Base-by-base conservation (phyloP, 2,888 invertebrate species). In the Malacosoma neustria region DNA sequence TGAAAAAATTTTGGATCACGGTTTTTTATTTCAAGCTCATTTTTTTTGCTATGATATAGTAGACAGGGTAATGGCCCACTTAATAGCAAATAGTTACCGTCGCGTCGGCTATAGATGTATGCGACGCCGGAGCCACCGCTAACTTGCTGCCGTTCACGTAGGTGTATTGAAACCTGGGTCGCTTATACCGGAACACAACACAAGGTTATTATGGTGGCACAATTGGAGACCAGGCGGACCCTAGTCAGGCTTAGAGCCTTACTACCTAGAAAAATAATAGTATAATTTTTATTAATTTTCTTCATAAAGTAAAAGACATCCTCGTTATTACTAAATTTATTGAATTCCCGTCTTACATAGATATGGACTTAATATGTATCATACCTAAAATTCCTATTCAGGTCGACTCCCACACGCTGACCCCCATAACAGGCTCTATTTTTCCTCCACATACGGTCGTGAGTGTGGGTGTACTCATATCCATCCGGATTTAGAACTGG, bases 401-500 rank as follows among this genome's bases (percentile, higher is more conserved):
- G 87, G 72, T 96, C 95, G 0, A 92, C 91, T 2, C 95, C 95
- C 0, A 89, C 87, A 57, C 93, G 92, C 2, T 88, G 84, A 30
- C 89, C 90, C 0, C 81, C 81, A 36, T 88, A 87, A 32, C 75
- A 80, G 0, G 79, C 80, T 34, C 92, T 84, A 58, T 93, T 94
- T 60, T 94, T 94, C 36, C 94, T 87, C 96, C 96, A 97, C 63
- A 96, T 81, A 22, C 96, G 87, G 58, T 95, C 93, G n/a, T 82
- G 86, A 0, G 89, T 90, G 65, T 95, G 95, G 0, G 94, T 90
- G 65, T 93, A 93, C 60, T 94, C 95, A 65, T 97, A 97, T n/a
- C 97, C 95, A 65, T 97, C 94, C 11, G 95, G 95, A 76, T 95
- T 95, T 39, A 91, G 75, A 11, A 94, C 88, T 1, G 94, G 92